Evolutionary conservation across 2,113 vertebrate species (phyloP).

Genomic region (Onychostoma macrolepis): DNA sequence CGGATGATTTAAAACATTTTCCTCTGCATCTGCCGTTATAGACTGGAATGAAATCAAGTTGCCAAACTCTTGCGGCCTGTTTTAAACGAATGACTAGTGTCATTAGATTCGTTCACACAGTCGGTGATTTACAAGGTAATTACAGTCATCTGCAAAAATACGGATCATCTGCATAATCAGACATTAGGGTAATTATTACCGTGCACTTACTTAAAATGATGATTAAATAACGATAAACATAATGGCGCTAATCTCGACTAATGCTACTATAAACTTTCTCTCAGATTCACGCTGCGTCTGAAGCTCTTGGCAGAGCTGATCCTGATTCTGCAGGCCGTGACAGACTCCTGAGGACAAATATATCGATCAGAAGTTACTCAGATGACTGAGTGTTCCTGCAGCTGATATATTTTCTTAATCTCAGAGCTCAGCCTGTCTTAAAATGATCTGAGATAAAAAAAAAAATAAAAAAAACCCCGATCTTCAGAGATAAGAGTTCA

Average conservation of each 20-base stretch:
- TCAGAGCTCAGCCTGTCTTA: neutral
- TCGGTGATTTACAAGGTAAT: neutral
- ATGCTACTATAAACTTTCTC: no score
- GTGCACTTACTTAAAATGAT: neutral
- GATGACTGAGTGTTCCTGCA: no score
- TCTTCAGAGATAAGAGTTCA: neutral
- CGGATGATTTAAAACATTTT: neutral
- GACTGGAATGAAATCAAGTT: neutral
- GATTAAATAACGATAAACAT: neutral
- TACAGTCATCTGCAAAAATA: slow-evolving; percentile 3
- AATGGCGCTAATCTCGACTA: neutral
- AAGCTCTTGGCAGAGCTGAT: neutral
- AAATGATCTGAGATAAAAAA: neutral
- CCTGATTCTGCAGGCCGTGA: no score
- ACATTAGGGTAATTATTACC: slow-evolving; percentile 13
- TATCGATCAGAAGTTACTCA: neutral
- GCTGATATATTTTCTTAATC: neutral
- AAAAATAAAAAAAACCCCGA: no score
- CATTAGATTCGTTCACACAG: neutral
- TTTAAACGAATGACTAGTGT: neutral
- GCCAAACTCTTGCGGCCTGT: neutral
- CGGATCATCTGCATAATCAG: slow-evolving; percentile 2
- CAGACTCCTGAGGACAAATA: neutral
- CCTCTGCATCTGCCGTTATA: neutral
- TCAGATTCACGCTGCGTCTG: neutral